Percentiles rank a stretch among this genome's conserved stretches.
phyloP scores from a whole-genome alignment of 1,140 invertebrate species.

The Microvelia longipes region DNA sequence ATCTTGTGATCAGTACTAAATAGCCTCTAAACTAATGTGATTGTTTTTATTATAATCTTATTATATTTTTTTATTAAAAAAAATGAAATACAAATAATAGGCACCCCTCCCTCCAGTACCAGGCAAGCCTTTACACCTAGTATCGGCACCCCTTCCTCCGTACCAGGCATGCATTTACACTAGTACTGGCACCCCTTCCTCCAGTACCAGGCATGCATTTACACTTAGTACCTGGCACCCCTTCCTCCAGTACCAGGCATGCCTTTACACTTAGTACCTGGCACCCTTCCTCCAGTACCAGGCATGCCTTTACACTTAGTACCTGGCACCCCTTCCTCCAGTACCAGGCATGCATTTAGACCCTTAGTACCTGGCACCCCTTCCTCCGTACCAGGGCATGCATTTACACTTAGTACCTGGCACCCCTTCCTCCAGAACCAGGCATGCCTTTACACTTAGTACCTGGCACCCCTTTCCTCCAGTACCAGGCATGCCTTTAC shows the following conservation, averaged over 20 bases:
- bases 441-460: no score
- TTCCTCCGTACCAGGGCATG: background rate
- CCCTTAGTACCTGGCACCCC: background rate
- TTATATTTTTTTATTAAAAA: no score
- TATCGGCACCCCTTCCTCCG: background rate
- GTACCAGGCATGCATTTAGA: background rate
- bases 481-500: no score
- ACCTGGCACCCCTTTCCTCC: no score
- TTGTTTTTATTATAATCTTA: no score
- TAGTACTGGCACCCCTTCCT: background rate
- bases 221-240: no score
- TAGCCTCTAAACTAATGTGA: no score
- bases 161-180: no score
- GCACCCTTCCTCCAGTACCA: background rate
- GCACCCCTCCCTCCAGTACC: no score
- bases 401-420: background rate
- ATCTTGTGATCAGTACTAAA: no score
- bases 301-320: background rate
- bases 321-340: background rate
- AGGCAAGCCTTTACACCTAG: background rate
- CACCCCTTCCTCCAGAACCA: no score
- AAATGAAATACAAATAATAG: no score
- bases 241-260: background rate
- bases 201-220: background rate
- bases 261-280: background rate